A percentile compares a stretch with the other conserved stretches of the same genome.
Evolutionary conservation across 2,888 invertebrate species (phyloP).

Genomic region (Mesorhabditis spiculigera): DNA sequence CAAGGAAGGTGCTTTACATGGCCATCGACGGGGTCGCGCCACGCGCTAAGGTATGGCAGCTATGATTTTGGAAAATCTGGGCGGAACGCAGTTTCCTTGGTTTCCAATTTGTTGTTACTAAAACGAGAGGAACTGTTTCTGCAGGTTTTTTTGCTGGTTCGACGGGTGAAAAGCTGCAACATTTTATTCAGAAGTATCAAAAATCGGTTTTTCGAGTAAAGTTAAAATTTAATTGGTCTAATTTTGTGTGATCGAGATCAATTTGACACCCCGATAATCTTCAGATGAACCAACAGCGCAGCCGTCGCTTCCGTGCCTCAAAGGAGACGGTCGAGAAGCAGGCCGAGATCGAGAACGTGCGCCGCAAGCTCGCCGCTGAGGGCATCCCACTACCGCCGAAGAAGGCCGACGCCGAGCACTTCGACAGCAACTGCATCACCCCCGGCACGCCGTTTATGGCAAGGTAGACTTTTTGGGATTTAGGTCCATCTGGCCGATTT

Average conservation of each 20-base stretch:
- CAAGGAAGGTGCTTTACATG: conserved; percentile 84
- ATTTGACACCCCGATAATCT: background rate
- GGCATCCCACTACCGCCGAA: conserved; percentile 63
- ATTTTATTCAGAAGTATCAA: too few relatives aligned
- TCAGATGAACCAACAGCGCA: conserved; percentile 95
- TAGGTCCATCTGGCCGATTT: conserved; percentile 28
- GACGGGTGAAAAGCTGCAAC: too few relatives aligned
- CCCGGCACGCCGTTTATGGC: conserved; percentile 73
- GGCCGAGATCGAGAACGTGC: conserved; percentile 73
- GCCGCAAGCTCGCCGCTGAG: conserved; percentile 49
- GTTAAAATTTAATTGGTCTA: background rate
- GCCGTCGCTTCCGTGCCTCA: conserved; percentile 89
- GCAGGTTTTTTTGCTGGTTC: too few relatives aligned
- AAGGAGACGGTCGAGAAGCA: conserved; percentile 88
- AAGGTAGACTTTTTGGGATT: conserved; percentile 19
- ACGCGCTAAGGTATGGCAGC: conserved; percentile 72
- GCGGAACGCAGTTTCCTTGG: background rate
- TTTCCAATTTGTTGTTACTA: background rate
- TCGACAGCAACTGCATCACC: conserved; percentile 98
- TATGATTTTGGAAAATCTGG: background rate
- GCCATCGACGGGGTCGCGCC: conserved; percentile 93
- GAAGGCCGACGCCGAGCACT: conserved; percentile 86
- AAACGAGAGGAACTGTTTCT: background rate
- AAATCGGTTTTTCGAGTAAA: too few relatives aligned
- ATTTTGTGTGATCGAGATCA: background rate